Evolutionary conservation across 2,113 vertebrate species (phyloP).

Genomic region (Mormoops blainvillei): DNA sequence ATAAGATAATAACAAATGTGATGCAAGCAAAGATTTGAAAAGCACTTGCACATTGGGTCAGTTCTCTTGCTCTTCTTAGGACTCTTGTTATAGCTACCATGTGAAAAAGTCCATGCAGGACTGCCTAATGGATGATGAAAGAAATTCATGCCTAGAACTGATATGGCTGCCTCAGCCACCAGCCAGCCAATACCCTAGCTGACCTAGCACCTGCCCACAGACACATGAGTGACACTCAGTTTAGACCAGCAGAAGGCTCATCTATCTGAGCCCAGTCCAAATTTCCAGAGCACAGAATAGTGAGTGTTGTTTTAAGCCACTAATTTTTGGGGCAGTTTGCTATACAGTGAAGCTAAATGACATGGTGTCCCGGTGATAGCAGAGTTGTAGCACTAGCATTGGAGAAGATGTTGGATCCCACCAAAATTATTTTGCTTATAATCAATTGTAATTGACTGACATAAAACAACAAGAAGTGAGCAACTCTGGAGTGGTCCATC

Average conservation of each 20-base stretch:
- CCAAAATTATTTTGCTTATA: neutral
- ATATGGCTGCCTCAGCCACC: neutral
- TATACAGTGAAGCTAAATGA: neutral
- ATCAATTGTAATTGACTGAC: neutral
- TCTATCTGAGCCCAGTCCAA: neutral
- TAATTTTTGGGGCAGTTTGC: neutral
- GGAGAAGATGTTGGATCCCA: neutral
- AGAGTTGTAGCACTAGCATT: neutral
- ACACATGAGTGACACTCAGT: neutral
- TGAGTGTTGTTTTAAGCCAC: neutral
- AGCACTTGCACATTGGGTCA: neutral
- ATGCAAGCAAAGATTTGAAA: neutral
- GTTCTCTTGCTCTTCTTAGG: neutral
- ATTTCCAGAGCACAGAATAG: slow-evolving; percentile 18
- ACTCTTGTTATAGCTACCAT: neutral
- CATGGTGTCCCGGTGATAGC: neutral
- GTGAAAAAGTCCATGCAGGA: neutral
- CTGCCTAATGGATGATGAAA: neutral
- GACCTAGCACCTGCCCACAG: neutral
- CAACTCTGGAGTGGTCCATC: neutral
- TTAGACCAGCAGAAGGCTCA: slow-evolving; percentile 19
- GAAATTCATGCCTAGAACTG: neutral
- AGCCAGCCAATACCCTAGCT: neutral
- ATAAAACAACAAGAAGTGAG: neutral
- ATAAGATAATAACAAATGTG: neutral